Conservation (phyloP, 2,888 invertebrate species). For the Apamea anceps region DNA sequence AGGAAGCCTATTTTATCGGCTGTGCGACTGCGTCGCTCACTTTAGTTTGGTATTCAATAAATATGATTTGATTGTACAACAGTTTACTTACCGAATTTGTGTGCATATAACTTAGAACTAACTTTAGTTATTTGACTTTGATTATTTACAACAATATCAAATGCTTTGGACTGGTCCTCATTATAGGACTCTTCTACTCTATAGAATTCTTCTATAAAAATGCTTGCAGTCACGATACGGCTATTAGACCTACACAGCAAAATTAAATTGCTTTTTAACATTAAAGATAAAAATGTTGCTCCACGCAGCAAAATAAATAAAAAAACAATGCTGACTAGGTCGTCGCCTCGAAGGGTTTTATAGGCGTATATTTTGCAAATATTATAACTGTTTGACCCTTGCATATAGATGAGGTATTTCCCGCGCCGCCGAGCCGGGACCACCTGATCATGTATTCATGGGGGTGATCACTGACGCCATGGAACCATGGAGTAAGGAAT, state of each 20-base stretch:
- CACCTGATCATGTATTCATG: slow-evolving; percentile 86
- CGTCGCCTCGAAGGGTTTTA: slow-evolving; percentile 32
- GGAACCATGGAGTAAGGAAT: slow-evolving; percentile 61
- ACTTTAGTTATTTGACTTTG: not conserved
- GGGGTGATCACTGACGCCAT: slow-evolving; percentile 76
- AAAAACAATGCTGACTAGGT: slow-evolving; percentile 66
- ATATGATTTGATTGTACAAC: not conserved
- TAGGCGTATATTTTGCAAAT: slow-evolving; percentile 73
- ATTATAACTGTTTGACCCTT: slow-evolving; percentile 83
- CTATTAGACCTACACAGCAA: not conserved
- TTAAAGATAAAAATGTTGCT: slow-evolving; percentile 33
- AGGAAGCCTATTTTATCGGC: not conserved
- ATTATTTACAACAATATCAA: not conserved
- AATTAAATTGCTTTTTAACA: slow-evolving; percentile 14
- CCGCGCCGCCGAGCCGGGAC: slow-evolving; percentile 70
- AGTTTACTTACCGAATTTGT: not conserved
- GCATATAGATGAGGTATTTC: slow-evolving; percentile 86
- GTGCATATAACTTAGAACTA: not conserved
- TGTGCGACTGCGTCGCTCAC: fast-evolving
- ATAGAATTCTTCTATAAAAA: not conserved
- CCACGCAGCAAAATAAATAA: slow-evolving; percentile 43
- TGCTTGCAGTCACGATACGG: not conserved
- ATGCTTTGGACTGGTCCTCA: not conserved
- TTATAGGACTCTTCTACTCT: not conserved
- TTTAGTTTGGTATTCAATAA: not conserved